Conservation (phyloP, 2,797 vertebrate species). For the Fistularia commersonii region DNA sequence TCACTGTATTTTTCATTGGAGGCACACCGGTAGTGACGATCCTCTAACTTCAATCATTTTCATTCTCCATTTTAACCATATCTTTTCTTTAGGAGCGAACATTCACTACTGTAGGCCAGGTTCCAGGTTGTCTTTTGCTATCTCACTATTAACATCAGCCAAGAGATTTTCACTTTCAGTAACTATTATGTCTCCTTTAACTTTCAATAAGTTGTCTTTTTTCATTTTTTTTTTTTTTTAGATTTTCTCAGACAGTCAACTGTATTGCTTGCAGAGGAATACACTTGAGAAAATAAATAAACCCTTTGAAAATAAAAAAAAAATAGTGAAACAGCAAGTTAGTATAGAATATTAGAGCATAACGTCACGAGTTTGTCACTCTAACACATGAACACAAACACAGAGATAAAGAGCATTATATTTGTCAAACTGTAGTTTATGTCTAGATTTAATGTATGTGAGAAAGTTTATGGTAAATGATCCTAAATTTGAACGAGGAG, state of each 20-base stretch:
- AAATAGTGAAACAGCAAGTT: constrained; percentile 24
- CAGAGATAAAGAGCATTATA: constrained; percentile 42
- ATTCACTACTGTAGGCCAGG: too few relatives aligned
- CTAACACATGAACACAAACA: constrained; percentile 75
- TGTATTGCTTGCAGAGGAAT: constrained; percentile 60
- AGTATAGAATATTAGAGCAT: constrained; percentile 21
- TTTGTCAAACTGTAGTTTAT: not conserved
- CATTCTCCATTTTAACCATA: too few relatives aligned
- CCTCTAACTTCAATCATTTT: too few relatives aligned
- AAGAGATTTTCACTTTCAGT: too few relatives aligned
- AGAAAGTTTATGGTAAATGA: constrained; percentile 35
- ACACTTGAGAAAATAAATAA: constrained; percentile 46
- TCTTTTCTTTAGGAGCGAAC: too few relatives aligned
- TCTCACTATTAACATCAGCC: too few relatives aligned
- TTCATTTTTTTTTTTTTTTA: too few relatives aligned
- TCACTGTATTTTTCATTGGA: too few relatives aligned
- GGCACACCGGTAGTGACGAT: too few relatives aligned
- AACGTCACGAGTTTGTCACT: constrained; percentile 64
- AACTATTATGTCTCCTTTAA: too few relatives aligned
- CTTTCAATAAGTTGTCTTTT: too few relatives aligned
- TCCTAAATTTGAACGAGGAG: constrained; percentile 16
- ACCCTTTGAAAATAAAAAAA: constrained; percentile 24
- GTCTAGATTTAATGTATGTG: constrained; percentile 27
- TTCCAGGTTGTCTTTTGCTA: too few relatives aligned
- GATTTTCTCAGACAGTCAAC: constrained; percentile 2